Evolutionary conservation across 2,888 invertebrate genomes (phyloP).

Genomic region (Epistrophella euchroma): DNA sequence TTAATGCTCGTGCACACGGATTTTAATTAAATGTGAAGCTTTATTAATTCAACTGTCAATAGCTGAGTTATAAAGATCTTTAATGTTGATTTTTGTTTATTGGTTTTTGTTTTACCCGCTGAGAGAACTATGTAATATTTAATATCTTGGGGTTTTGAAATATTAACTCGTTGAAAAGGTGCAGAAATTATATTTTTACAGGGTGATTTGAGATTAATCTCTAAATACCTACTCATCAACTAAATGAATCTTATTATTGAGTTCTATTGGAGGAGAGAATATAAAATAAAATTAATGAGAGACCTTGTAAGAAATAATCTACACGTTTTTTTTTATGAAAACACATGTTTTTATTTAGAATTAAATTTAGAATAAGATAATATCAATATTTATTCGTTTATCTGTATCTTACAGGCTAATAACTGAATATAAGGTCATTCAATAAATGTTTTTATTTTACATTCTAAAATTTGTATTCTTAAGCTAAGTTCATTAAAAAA

Average conservation of each 20-base stretch:
- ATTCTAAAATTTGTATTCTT: too few relatives aligned
- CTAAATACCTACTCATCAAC: not conserved
- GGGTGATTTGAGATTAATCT: slow-evolving; percentile 8
- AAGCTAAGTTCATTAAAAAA: too few relatives aligned
- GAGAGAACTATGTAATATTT: slow-evolving; percentile 23
- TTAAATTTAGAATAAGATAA: not conserved
- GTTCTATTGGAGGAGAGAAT: not conserved
- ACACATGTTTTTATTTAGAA: slow-evolving; percentile 12
- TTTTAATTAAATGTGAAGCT: slow-evolving; percentile 41
- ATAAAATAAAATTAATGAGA: not conserved
- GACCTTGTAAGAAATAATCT: not conserved
- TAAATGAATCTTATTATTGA: not conserved
- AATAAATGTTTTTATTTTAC: too few relatives aligned
- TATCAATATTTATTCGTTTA: too few relatives aligned
- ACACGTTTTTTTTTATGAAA: not conserved
- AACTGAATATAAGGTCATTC: too few relatives aligned
- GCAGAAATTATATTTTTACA: slow-evolving; percentile 5
- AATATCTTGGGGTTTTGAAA: slow-evolving; percentile 20
- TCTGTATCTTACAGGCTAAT: too few relatives aligned
- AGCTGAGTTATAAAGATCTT: slow-evolving; percentile 28
- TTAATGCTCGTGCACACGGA: slow-evolving; percentile 2
- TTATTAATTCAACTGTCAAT: slow-evolving; percentile 46
- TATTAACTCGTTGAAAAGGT: slow-evolving; percentile 12
- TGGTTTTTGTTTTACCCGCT: slow-evolving; percentile 41
- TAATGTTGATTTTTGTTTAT: slow-evolving; percentile 36